Evolutionary conservation across 23 tunicate species (phyloP), one percentile per base, ranked within the genome.

Genomic region (Phallusia fumigata): DNA sequence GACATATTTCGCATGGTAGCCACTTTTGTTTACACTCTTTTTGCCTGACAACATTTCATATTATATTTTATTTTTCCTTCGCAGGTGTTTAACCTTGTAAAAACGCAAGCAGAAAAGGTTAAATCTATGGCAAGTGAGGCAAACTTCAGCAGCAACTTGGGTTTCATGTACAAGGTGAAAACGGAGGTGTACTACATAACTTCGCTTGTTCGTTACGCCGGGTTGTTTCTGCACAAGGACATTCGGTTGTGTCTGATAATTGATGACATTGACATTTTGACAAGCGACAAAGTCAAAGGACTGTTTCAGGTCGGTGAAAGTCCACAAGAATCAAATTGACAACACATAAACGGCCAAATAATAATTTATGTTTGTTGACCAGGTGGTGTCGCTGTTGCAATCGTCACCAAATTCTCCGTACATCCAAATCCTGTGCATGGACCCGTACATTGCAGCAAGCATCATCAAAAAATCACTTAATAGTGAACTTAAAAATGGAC

Each of bases 401-500:
- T 52, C 52, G 2, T 81, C 86, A 5, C 84, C 78, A 18, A 81
- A 75, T 40, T 87, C 91, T 5, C 53, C 58, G 0, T 87, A 81
- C 82, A 30, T 87, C 30, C 91, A 87, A 76, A 76, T 87, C 0
- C 65, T 87, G 0, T 87, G 91, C 82, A 87, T 87, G 91, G 91
- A 87, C 36, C 86, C 91, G 21, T 74, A 51, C 34, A 81, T 87
- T 31, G 86, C 86, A 26, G 82, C 86, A 15, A 87, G 58, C 53
- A 26, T 81, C 28, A 81, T 87, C 33, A 76, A 87, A 52, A 81
- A 87, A 76, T 84, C 82, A n/a, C 45, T 87, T 1, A 33, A 35
- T n/a, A 33, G 58, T 19, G 91, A 87, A 34, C 6, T 82, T 5
- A 53, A 81, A 19, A 81, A 79, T 44, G 91, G 91, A 35, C 82